Evolutionary conservation across 2,797 vertebrate genomes (phyloP).

Genomic region (Prionace glauca): DNA sequence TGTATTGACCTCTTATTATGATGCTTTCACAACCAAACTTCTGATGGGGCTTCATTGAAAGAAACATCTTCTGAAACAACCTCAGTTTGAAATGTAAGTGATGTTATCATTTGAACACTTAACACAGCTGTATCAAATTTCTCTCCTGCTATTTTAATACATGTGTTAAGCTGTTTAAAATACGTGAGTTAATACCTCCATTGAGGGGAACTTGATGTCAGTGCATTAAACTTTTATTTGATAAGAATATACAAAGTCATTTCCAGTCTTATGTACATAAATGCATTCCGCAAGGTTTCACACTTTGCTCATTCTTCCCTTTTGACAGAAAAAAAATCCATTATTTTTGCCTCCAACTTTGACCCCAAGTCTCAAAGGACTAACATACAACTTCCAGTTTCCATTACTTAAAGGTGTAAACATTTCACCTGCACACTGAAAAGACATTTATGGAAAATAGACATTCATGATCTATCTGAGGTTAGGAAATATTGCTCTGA

Average conservation of each 20-base stretch:
- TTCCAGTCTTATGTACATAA: not conserved
- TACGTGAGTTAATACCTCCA: not conserved
- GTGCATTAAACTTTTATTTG: slow-evolving; percentile 12
- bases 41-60: not conserved
- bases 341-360: slow-evolving; percentile 13
- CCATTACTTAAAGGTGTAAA: not conserved
- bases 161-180: not conserved
- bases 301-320: not conserved
- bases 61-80: not conserved
- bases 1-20: not conserved
- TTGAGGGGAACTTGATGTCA: not conserved
- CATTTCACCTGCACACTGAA: not conserved
- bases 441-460: not conserved
- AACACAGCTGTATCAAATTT: not conserved
- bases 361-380: slow-evolving; percentile 8
- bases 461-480: not conserved
- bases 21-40: not conserved
- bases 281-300: not conserved
- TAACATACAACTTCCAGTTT: slow-evolving; percentile 18
- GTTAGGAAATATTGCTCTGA: not conserved
- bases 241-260: not conserved
- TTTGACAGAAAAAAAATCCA: not conserved
- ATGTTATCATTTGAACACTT: not conserved
- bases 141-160: not conserved
- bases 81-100: not conserved